These are phyloP conservation scores for Lycaena phlaeas DNA, from an alignment of 2,888 invertebrate genomes.

Conservation along the genomic window DNA sequence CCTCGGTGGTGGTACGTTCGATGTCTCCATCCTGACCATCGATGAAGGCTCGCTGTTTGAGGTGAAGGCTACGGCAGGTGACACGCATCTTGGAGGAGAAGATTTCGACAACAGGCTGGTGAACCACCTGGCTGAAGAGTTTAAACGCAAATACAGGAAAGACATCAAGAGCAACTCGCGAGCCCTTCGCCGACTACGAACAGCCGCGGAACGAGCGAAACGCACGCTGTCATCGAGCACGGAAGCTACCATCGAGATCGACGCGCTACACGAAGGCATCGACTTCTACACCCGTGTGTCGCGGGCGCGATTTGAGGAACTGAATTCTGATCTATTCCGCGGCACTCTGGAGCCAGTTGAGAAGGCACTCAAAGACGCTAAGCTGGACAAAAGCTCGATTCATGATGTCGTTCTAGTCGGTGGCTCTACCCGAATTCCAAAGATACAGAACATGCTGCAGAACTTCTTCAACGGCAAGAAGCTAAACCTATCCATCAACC, in stretches of 20 bases:
- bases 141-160: too few relatives aligned
- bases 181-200: constrained; percentile 79
- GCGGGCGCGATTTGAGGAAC: constrained; percentile 83
- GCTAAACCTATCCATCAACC: constrained; percentile 82
- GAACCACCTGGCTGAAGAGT: constrained; percentile 74
- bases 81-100: constrained; percentile 87
- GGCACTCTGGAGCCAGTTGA: constrained; percentile 84
- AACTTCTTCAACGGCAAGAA: constrained; percentile 83
- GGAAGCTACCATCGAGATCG: constrained; percentile 82
- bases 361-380: constrained; percentile 83
- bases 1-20: constrained; percentile 80
- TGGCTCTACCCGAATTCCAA: constrained; percentile 76
- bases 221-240: constrained; percentile 83
- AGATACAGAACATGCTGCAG: constrained; percentile 80
- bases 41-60: constrained; percentile 85
- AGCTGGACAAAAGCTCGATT: constrained; percentile 82
- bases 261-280: constrained; percentile 80
- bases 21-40: constrained; percentile 87
- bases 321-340: constrained; percentile 81
- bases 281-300: constrained; percentile 80
- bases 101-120: constrained; percentile 78
- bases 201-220: constrained; percentile 85
- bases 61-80: constrained; percentile 87
- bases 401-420: constrained; percentile 88
- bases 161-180: constrained; percentile 28